Conservation (phyloP, 2,797 vertebrate species). For the Gastrophryne carolinensis region DNA sequence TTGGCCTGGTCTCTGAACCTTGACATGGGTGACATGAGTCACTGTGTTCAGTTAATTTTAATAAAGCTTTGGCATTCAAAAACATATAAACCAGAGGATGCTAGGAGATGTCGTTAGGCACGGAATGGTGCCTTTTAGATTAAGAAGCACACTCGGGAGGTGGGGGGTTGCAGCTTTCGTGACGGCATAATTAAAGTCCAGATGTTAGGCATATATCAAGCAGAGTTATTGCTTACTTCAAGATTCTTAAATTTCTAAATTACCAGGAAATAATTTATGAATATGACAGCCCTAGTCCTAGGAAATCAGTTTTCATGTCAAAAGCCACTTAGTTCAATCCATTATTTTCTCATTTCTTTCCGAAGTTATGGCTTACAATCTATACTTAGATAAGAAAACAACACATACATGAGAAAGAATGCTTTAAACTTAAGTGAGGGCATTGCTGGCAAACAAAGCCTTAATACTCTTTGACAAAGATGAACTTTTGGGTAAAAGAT, state of each 20-base stretch:
- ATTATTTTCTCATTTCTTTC: neutral
- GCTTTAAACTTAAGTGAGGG: no score
- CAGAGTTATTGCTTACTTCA: conserved; percentile 18
- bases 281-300: conserved; percentile 16
- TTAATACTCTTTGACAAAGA: no score
- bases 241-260: conserved; percentile 22
- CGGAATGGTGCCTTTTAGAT: neutral
- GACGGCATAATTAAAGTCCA: conserved; percentile 23
- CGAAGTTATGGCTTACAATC: neutral
- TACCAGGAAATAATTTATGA: conserved; percentile 31
- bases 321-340: conserved; percentile 14
- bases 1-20: no score
- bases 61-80: neutral
- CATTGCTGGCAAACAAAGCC: no score
- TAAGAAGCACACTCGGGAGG: neutral
- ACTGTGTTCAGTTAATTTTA: no score
- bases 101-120: neutral
- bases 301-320: conserved; percentile 22
- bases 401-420: neutral
- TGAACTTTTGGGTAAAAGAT: no score
- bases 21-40: no score
- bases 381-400: neutral
- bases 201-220: conserved; percentile 29
- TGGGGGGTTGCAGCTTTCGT: neutral
- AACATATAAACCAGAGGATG: neutral